These are phyloP conservation scores for Plotosus lineatus DNA, from an alignment of 2,113 vertebrate genomes.

Conservation along the genomic window DNA sequence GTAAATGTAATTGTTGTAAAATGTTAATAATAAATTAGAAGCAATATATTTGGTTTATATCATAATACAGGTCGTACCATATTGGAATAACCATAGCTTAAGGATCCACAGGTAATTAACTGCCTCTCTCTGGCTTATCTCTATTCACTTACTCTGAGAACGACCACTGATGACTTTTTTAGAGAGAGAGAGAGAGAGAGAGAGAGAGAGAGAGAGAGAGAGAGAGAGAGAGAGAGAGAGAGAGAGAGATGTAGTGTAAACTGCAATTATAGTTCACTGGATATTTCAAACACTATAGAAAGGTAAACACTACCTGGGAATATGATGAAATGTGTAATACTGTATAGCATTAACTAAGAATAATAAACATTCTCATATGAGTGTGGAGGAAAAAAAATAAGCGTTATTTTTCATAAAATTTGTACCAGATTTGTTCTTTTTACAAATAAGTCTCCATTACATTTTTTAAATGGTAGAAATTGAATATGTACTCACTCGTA, in stretches of 20 bases:
- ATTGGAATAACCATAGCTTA: constrained; percentile 46
- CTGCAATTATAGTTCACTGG: not conserved
- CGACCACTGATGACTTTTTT: constrained; percentile 43
- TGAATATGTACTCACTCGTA: too few species aligned
- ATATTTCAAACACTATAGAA: constrained; percentile 12
- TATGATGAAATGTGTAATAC: constrained; percentile 39
- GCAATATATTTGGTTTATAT: not conserved
- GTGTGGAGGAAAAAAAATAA: not conserved
- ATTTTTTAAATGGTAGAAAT: too few species aligned
- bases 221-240: constrained; percentile 22
- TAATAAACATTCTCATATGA: not conserved
- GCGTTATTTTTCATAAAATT: too few species aligned
- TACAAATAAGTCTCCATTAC: too few species aligned
- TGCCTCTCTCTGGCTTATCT: constrained; percentile 22
- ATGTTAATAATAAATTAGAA: not conserved
- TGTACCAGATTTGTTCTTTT: too few species aligned
- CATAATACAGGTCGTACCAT: not conserved
- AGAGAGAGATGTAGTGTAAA: not conserved
- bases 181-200: constrained; percentile 1
- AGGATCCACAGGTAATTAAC: constrained; percentile 59
- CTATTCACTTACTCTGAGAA: constrained; percentile 32
- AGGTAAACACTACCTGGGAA: constrained; percentile 36
- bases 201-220: not conserved
- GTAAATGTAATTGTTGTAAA: not conserved
- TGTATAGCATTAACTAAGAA: not conserved